Evolutionary conservation across 2,797 vertebrate species (phyloP), one percentile per base, ranked within the genome.

Genomic region (Gambusia yucatana): DNA sequence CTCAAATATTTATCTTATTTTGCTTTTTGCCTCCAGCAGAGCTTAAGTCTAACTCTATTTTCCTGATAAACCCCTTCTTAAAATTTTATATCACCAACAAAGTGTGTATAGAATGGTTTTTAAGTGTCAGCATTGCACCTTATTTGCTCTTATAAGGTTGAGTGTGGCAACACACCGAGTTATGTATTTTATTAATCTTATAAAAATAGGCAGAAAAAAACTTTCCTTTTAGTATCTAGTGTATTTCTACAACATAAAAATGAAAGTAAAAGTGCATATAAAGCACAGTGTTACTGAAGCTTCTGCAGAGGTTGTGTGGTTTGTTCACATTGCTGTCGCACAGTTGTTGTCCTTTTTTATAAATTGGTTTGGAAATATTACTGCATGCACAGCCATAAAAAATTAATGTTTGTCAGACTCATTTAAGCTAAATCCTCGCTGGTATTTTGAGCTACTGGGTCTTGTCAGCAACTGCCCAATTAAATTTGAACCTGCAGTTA

Each of bases 401-500:
- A 88, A 91, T 86, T 76, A 84, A 89, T 80, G 71, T 83, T 87
- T 84, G 75, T 82, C 80, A 76, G 55, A 84, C 69, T 84, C 76
- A 78, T 88, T 86, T 81, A 59, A 85, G 75, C 83, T 86, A 77
- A 89, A 89, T 88, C 67, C 88, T 88, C 70, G 65, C 89, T 89
- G 86, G 84, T 92, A 87, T 90, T 90, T 89, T 86, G 86, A 84
- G 87, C 84, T 90, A 82, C 87, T 80, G 81, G 75, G 86, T 89
- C 72, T 77, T 90, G 87, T 92, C 90, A 92, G 84, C 83, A 88
- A 80, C 84, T 88, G 89, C 80, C 88, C 85, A 93, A 93, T 94
- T 93, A 92, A 91, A 93, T 90, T 81, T 73, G 81, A 87, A 89
- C 91, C 83, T 84, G 78, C 52, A 90, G 90, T 84, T 78, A 83